Evolutionary conservation across 2,113 vertebrate species (phyloP).

Genomic region (Saguinus midas): DNA sequence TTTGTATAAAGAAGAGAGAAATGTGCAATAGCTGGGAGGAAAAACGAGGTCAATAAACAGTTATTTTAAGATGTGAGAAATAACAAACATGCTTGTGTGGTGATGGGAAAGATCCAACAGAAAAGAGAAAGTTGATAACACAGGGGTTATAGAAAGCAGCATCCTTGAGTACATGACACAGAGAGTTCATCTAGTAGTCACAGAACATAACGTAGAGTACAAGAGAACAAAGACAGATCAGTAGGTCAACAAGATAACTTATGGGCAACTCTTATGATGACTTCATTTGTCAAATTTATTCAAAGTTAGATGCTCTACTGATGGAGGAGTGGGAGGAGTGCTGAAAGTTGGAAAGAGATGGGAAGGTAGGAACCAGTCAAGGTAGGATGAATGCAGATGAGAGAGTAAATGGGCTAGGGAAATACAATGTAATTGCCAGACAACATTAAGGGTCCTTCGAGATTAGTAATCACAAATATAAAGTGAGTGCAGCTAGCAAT

Average conservation of each 20-base stretch:
- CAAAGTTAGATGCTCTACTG: not conserved
- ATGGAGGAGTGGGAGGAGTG: not conserved
- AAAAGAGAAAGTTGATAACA: not conserved
- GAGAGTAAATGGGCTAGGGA: not conserved
- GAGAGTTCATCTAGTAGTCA: not conserved
- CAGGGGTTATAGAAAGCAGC: not conserved
- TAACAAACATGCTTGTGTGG: not conserved
- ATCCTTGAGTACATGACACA: not conserved
- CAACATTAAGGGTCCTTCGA: not conserved
- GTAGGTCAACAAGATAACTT: not conserved
- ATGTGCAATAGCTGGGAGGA: not conserved
- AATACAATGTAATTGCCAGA: not conserved
- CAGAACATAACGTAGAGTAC: not conserved
- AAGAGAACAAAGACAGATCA: not conserved
- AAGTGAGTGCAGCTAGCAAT: not conserved
- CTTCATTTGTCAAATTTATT: not conserved
- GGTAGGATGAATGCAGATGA: not conserved
- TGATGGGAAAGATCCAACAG: not conserved
- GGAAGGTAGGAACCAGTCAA: not conserved
- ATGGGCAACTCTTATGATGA: not conserved
- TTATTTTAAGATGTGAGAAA: slow-evolving; percentile 46
- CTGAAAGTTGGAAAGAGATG: not conserved
- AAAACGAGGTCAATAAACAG: not conserved
- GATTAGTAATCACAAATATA: not conserved
- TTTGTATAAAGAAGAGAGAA: not conserved